These are phyloP conservation scores for Cichlasoma orientale DNA, from an alignment of 2,797 vertebrate species.

Conservation along the genomic window DNA sequence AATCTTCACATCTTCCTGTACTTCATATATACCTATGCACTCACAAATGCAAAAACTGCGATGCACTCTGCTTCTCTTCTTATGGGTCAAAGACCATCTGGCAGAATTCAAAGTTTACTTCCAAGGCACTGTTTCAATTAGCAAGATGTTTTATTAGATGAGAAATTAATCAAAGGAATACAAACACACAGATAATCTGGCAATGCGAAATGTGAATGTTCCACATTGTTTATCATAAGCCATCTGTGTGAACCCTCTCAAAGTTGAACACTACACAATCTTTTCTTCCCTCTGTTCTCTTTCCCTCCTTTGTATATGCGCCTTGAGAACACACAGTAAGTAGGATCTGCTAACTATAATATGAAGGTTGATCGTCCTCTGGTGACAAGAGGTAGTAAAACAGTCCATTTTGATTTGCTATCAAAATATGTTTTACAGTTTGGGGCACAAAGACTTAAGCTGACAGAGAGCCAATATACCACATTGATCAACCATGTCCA, in stretches of 20 bases:
- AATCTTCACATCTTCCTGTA: not conserved
- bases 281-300: constrained; percentile 58
- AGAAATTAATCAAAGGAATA: constrained; percentile 79
- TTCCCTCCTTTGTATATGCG: constrained; percentile 44
- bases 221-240: constrained; percentile 76
- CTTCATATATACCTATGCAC: not conserved
- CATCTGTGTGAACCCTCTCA: constrained; percentile 78
- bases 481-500: constrained; percentile 59
- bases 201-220: constrained; percentile 72
- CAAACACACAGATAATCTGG: constrained; percentile 78
- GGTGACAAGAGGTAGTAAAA: constrained; percentile 62
- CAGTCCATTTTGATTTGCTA: constrained; percentile 61
- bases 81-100: constrained; percentile 80
- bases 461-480: constrained; percentile 52
- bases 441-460: constrained; percentile 40
- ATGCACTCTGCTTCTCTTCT: constrained; percentile 63
- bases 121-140: constrained; percentile 81
- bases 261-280: constrained; percentile 64
- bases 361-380: constrained; percentile 47
- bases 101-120: constrained; percentile 78
- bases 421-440: constrained; percentile 64
- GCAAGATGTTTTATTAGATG: constrained; percentile 78
- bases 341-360: constrained; percentile 39
- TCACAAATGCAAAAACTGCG: constrained; percentile 46
- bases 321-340: constrained; percentile 54